Percentiles rank a stretch among this genome's conserved stretches.
Conservation (phyloP, 2,113 vertebrate species). For the Mus spicilegus region DNA sequence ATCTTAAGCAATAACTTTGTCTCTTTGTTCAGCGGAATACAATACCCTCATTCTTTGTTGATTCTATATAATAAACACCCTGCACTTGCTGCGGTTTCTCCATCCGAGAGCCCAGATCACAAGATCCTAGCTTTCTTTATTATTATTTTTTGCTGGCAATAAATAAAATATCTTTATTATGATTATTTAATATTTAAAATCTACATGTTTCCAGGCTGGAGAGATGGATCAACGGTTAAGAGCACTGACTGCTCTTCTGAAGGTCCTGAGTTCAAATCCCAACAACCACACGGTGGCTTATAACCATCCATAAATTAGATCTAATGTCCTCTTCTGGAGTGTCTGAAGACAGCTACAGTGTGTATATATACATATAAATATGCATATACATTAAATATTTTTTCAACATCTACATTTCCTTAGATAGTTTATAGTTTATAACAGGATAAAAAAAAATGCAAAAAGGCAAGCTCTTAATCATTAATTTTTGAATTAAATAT, state of each 20-base stretch:
- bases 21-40: not conserved
- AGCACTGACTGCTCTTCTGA: no score
- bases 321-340: no score
- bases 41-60: not conserved
- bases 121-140: not conserved
- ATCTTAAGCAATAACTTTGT: not conserved
- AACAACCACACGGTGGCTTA: no score
- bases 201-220: not conserved
- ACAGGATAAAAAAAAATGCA: constrained; percentile 72
- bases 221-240: no score
- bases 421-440: constrained; percentile 63
- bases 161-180: constrained; percentile 75
- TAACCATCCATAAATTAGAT: no score
- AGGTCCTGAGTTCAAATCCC: no score
- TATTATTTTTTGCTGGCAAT: constrained; percentile 34
- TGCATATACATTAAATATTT: no score
- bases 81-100: not conserved
- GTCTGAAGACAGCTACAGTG: no score
- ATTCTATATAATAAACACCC: not conserved
- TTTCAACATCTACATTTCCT: constrained; percentile 38
- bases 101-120: not conserved
- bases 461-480: constrained; percentile 69
- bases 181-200: constrained; percentile 73
- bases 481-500: constrained; percentile 67
- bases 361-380: no score